Percentiles rank a stretch among this genome's conserved stretches.
Conservation (phyloP, 2,797 vertebrate genomes). For the Sarcophilus harrisii region DNA sequence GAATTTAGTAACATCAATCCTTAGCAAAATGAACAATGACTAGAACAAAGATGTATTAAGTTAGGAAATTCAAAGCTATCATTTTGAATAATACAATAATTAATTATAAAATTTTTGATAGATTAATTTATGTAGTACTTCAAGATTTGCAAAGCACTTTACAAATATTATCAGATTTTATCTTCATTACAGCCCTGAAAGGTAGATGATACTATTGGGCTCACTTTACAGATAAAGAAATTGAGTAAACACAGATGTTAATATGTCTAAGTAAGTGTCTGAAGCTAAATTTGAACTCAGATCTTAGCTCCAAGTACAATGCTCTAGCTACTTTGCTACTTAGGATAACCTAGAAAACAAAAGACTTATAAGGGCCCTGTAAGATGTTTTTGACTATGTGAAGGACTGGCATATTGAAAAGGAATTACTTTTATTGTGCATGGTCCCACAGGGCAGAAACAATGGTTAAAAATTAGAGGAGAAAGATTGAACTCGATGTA, state of each 20-base stretch:
- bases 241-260: not conserved
- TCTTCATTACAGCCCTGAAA: not conserved
- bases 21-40: not conserved
- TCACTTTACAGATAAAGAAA: not conserved
- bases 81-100: not conserved
- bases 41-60: not conserved
- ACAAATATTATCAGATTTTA: not conserved
- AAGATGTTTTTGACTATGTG: not conserved
- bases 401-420: not conserved
- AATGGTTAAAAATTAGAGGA: not conserved
- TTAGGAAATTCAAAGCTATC: not conserved
- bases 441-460: not conserved
- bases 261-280: not conserved
- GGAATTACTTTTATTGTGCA: not conserved
- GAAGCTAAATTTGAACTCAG: not conserved
- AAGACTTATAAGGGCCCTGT: not conserved
- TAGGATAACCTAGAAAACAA: not conserved
- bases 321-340: not conserved
- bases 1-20: not conserved
- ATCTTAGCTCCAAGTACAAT: not conserved
- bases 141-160: not conserved
- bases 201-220: not conserved
- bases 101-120: not conserved
- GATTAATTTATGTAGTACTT: not conserved
- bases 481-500: slow-evolving; percentile 10